Base-by-base conservation (phyloP, 2,888 invertebrate genomes). In the Melinopterus prodromus region DNA sequence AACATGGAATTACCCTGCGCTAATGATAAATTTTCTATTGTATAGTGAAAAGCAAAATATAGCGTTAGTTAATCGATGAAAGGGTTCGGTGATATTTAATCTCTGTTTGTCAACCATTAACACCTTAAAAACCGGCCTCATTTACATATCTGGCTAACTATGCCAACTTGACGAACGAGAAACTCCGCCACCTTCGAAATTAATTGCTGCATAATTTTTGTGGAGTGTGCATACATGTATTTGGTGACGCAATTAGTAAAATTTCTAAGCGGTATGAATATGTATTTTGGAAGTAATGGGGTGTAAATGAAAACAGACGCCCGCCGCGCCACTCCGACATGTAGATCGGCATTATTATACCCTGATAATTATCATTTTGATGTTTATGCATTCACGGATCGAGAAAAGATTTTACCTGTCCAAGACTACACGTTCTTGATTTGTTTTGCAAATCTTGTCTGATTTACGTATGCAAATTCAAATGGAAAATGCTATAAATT, bases 191-290 rank as follows among this genome's bases (percentile, higher is more conserved):
- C 35, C 74, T 35, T 74, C 74, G 36, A 74, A 74, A 74, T 74
- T 74, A 74, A 74, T 74, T 74, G 74, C 74, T 74, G 74, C 37
- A 74, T 74, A 74, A 74, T 74, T 74, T 74, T 36, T 16, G 71
- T 71, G 71, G 74, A 74, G 74, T 74, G 74, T 74, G 36, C 74
- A 74, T 74, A 74, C 74, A 37, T 74, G 74, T 74, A 53, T 53
- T 53, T 12, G 53, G 53, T 53, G 53, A 53, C 53, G 53, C 53
- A 53, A 53, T 53, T 53, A 53, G 53, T 53, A 53, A 53, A 53
- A 53, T 53, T 53, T 53, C 53, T 53, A 53, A 53, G 53, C 53
- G 53, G 12, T 53, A 53, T 53, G 53, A 53, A 53, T 53, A 53
- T 53, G 53, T 6, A 53, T 53, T 53, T 53, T 53, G 7, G 53